These are phyloP conservation scores for Drosophila suzukii DNA, from an alignment of 1,140 invertebrate species.

Conservation along the genomic window DNA sequence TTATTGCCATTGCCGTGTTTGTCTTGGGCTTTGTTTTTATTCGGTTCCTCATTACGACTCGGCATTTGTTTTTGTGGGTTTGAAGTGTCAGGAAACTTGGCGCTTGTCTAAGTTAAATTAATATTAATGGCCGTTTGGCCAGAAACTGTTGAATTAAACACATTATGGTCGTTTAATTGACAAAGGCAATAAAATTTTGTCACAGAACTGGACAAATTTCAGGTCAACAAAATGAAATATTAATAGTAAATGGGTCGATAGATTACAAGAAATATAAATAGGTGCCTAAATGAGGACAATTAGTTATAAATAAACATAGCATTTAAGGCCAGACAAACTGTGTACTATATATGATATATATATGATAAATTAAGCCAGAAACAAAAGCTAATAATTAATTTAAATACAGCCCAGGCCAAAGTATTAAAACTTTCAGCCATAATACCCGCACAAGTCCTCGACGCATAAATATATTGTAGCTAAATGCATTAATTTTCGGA, in stretches of 20 bases:
- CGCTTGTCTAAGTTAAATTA: constrained; percentile 46
- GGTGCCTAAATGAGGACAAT: not conserved
- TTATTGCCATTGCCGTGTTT: constrained; percentile 41
- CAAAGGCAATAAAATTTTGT: not conserved
- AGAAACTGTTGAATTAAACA: constrained; percentile 59
- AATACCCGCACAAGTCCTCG: too few relatives aligned
- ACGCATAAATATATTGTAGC: not conserved
- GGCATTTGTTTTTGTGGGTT: constrained; percentile 60
- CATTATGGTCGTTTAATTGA: constrained; percentile 36
- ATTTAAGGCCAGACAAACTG: too few relatives aligned
- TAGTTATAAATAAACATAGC: not conserved
- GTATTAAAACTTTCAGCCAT: not conserved
- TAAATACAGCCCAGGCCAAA: not conserved
- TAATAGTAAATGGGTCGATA: not conserved
- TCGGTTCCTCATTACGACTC: constrained; percentile 42
- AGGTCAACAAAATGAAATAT: not conserved
- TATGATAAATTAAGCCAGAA: not conserved
- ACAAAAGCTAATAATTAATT: not conserved
- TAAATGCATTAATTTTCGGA: not conserved
- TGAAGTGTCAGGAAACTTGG: constrained; percentile 68
- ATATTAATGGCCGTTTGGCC: constrained; percentile 73
- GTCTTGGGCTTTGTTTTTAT: constrained; percentile 40
- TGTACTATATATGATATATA: too few relatives aligned
- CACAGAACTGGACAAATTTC: not conserved
- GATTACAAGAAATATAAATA: not conserved